A percentile compares a stretch with the other conserved stretches of the same genome.
phyloP scores from a whole-genome alignment of 2,797 vertebrate genomes.

The Acrocephalus scirpaceus region DNA sequence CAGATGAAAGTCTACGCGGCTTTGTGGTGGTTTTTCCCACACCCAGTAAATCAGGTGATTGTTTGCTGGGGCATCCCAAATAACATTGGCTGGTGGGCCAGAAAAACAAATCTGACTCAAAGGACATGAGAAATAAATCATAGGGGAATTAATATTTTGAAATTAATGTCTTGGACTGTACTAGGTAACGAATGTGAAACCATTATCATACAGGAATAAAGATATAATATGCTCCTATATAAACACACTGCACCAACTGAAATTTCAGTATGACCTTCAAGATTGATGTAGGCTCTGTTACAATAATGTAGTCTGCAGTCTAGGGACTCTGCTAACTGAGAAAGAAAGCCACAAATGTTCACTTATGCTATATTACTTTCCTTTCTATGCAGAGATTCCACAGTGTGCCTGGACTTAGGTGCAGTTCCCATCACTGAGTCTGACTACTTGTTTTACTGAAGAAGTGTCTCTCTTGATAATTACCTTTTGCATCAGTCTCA shows the following conservation, averaged over 20 bases:
- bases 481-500: not conserved
- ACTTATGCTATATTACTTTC: not conserved
- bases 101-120: not conserved
- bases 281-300: not conserved
- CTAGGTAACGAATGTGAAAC: not conserved
- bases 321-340: not conserved
- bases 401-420: not conserved
- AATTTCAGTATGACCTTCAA: conserved; percentile 10
- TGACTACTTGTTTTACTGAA: conserved; percentile 16
- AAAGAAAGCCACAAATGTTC: conserved; percentile 6
- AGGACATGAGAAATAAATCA: not conserved
- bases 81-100: not conserved
- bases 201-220: not conserved
- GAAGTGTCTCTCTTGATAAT: not conserved
- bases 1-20: not conserved
- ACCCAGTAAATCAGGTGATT: not conserved
- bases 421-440: not conserved
- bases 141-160: not conserved
- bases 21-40: not conserved
- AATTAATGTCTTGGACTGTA: not conserved
- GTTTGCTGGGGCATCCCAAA: not conserved
- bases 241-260: not conserved
- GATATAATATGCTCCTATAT: not conserved
- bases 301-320: not conserved
- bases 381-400: not conserved